Conservation (phyloP, 2,797 vertebrate species). For the Petrocephalus schoutedeni region DNA sequence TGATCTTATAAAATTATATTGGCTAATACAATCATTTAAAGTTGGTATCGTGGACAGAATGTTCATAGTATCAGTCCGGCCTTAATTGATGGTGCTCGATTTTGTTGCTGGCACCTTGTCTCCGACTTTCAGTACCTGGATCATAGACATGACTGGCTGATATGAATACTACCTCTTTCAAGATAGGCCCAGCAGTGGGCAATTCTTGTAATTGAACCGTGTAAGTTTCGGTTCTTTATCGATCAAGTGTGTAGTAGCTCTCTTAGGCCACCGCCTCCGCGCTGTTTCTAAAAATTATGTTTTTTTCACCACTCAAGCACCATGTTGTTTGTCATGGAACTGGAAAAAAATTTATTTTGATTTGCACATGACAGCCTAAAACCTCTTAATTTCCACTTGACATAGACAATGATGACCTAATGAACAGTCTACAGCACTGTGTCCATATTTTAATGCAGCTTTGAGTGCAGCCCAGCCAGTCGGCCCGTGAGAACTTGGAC, state of each 20-base stretch:
- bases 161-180: background rate
- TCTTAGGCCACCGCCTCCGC: background rate
- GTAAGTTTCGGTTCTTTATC: background rate
- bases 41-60: background rate
- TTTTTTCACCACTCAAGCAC: background rate
- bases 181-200: background rate
- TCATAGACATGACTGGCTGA: background rate
- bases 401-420: background rate
- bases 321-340: background rate
- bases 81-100: background rate
- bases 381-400: background rate
- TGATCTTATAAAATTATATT: constrained; percentile 4
- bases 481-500: background rate
- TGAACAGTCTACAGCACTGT: background rate
- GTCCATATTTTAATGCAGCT: background rate
- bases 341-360: background rate
- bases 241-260: background rate
- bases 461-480: background rate
- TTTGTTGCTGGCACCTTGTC: background rate
- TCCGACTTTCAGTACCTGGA: background rate
- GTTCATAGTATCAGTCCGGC: background rate
- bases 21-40: background rate
- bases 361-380: background rate
- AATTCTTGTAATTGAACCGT: background rate
- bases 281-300: background rate